phyloP scores from a whole-genome alignment of 2,113 vertebrate species.

The Leptobrachium ailaonicum region DNA sequence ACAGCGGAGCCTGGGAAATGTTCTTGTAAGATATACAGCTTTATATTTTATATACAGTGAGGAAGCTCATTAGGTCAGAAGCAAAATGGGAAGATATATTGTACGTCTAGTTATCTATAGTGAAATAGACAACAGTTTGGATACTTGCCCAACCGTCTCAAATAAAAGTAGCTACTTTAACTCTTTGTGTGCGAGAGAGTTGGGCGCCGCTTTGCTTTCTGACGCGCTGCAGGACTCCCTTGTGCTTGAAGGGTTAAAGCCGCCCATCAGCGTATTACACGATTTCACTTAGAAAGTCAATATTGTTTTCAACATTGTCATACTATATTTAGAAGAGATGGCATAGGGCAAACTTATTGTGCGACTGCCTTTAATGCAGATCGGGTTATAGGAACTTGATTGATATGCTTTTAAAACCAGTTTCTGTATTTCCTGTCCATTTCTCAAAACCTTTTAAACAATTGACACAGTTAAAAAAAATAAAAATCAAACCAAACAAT shows the following conservation, averaged over 20 bases:
- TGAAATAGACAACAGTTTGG: conserved; percentile 64
- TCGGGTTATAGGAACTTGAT: conserved; percentile 34
- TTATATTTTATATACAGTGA: conserved; percentile 51
- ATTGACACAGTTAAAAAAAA: conserved; percentile 14
- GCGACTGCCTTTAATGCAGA: conserved; percentile 39
- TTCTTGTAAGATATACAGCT: conserved; percentile 57
- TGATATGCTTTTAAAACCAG: conserved; percentile 32
- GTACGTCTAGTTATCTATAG: conserved; percentile 67
- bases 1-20: conserved; percentile 48
- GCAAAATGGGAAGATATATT: conserved; percentile 68
- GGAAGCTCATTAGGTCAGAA: conserved; percentile 72
- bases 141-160: conserved; percentile 59
- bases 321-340: conserved; percentile 35
- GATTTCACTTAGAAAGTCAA: conserved; percentile 66
- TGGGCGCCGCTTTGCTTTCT: not conserved
- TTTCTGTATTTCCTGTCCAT: conserved; percentile 38
- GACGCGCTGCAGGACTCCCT: not conserved
- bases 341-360: conserved; percentile 19
- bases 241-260: not conserved
- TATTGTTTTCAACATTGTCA: conserved; percentile 45
- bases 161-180: conserved; percentile 62
- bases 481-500: not conserved
- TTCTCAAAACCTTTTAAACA: conserved; percentile 39
- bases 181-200: conserved; percentile 37
- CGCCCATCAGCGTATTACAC: conserved; percentile 61